These are phyloP conservation scores for Lagopus leucura DNA, from an alignment of 2,113 vertebrate species.

Conservation along the genomic window DNA sequence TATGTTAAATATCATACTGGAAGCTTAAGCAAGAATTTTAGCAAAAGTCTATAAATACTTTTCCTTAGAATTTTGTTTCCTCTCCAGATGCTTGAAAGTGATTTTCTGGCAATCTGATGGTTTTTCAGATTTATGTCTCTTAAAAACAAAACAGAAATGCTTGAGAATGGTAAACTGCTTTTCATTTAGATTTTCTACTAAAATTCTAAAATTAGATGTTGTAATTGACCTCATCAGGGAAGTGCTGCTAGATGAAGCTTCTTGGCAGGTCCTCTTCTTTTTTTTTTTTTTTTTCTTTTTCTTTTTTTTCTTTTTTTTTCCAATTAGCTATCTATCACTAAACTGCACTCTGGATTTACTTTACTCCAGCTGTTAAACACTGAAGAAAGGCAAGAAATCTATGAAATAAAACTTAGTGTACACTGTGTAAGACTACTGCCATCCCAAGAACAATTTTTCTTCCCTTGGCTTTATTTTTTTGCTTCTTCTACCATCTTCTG, in stretches of 20 bases:
- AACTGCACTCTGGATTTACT: background rate
- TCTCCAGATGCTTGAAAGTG: background rate
- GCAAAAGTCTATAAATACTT: background rate
- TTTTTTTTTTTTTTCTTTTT: background rate
- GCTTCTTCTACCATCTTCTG: background rate
- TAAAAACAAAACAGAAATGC: background rate
- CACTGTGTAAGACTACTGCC: background rate
- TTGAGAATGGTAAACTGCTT: background rate
- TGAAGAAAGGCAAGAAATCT: background rate
- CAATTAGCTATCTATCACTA: background rate
- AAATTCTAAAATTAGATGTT: background rate
- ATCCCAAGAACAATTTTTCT: background rate
- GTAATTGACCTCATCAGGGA: background rate
- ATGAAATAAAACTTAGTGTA: background rate
- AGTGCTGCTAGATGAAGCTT: background rate
- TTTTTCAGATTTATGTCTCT: background rate
- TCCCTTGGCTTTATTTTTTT: background rate
- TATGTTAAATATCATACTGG: background rate
- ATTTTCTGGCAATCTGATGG: background rate
- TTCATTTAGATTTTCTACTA: background rate
- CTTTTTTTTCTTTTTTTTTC: background rate
- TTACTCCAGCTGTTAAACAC: background rate
- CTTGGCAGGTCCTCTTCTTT: background rate
- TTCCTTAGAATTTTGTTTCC: background rate
- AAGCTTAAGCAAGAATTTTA: background rate